A percentile compares a stretch with the other conserved stretches of the same genome.
These are phyloP conservation scores for Corvus moneduloides DNA, from an alignment of 2,113 vertebrate genomes.

Conservation along the genomic window DNA sequence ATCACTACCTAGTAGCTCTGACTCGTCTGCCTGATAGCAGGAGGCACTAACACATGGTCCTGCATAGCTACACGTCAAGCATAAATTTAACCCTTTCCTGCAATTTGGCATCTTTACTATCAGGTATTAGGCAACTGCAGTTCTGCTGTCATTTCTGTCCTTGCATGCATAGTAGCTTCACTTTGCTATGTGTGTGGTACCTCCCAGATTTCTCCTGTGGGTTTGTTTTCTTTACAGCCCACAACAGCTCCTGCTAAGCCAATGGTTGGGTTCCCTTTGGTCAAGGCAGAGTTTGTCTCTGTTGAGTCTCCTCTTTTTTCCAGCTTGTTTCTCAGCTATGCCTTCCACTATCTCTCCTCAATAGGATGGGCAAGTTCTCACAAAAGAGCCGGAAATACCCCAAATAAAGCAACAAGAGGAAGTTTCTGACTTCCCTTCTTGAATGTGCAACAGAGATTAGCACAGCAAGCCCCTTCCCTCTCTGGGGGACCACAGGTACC, in stretches of 20 bases:
- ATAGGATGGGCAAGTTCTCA: background rate
- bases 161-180: background rate
- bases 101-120: background rate
- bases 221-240: background rate
- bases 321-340: background rate
- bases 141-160: background rate
- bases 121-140: background rate
- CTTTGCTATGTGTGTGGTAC: background rate
- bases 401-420: background rate
- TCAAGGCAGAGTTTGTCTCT: background rate
- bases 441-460: background rate
- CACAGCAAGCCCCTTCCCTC: background rate
- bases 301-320: background rate
- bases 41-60: background rate
- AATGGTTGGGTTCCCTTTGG: background rate
- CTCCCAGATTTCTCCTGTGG: background rate
- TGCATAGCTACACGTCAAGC: background rate
- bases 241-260: background rate
- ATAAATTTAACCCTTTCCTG: background rate
- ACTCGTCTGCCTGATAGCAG: background rate
- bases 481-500: background rate
- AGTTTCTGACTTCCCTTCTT: background rate
- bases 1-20: background rate
- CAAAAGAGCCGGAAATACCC: background rate
- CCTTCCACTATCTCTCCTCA: background rate